Percentiles rank a stretch among this genome's conserved stretches.
phyloP scores from a whole-genome alignment of 2,797 vertebrate genomes.

The Hydrolagus colliei region DNA sequence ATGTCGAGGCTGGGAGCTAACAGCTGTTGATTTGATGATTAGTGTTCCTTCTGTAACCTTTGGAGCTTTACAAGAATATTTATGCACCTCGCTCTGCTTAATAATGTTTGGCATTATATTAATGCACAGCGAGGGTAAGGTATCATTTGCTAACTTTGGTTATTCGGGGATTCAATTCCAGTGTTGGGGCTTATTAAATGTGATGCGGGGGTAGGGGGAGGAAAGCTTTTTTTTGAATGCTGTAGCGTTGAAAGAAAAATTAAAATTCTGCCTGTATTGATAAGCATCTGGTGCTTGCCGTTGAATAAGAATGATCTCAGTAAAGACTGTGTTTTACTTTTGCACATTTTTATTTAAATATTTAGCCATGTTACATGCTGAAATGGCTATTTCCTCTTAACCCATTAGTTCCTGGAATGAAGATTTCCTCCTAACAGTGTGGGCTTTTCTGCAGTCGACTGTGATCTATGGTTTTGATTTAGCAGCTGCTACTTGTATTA shows the following conservation, averaged over 20 bases:
- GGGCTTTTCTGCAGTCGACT: background rate
- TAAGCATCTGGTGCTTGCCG: background rate
- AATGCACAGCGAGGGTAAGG: background rate
- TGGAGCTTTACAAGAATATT: constrained; percentile 45
- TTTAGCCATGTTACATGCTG: background rate
- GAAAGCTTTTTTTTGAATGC: background rate
- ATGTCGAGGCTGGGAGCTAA: constrained; percentile 47
- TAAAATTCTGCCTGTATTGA: background rate
- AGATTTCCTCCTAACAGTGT: background rate
- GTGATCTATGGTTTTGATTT: background rate
- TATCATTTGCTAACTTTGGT: background rate
- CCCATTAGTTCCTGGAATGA: background rate
- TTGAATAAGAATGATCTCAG: background rate
- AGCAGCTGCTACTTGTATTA: background rate
- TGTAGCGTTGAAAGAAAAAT: background rate
- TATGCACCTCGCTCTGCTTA: constrained; percentile 44
- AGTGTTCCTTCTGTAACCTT: constrained; percentile 53
- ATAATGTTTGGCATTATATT: constrained; percentile 40
- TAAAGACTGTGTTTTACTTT: background rate
- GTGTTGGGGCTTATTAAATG: background rate
- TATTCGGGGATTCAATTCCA: background rate
- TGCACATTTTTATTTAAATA: too few relatives aligned
- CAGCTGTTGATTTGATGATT: constrained; percentile 55
- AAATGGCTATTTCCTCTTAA: background rate
- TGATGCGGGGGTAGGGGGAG: background rate